Percentiles rank a stretch among this genome's conserved stretches.
These are phyloP conservation scores for Esox lucius DNA, from an alignment of 2,797 vertebrate species.

Conservation along the genomic window DNA sequence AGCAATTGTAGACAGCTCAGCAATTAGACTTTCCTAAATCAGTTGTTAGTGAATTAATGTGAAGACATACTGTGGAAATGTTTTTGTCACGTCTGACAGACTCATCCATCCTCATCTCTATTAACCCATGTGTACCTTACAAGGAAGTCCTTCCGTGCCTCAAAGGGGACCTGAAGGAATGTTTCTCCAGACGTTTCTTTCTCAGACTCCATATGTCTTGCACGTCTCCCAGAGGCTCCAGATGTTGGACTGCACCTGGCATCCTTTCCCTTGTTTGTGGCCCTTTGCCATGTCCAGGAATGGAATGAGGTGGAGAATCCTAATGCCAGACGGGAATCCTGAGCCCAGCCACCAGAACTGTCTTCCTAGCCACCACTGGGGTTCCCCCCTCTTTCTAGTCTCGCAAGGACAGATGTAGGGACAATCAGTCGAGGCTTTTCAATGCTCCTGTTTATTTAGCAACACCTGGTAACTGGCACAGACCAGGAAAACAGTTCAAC, in stretches of 20 bases:
- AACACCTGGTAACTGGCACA: not conserved
- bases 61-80: not conserved
- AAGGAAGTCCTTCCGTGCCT: constrained; percentile 24
- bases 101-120: constrained; percentile 34
- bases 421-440: constrained; percentile 62
- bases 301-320: constrained; percentile 6
- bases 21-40: not conserved
- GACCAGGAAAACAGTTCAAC: not conserved
- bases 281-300: constrained; percentile 19
- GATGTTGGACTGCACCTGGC: constrained; percentile 68
- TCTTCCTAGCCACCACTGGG: constrained; percentile 70
- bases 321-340: constrained; percentile 51
- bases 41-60: not conserved
- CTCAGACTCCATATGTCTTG: constrained; percentile 28
- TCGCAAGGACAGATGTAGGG: constrained; percentile 63
- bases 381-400: constrained; percentile 61
- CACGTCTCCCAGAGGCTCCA: constrained; percentile 61
- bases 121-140: constrained; percentile 26
- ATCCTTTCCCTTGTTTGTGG: constrained; percentile 30
- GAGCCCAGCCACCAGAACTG: constrained; percentile 57
- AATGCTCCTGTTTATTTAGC: constrained; percentile 8
- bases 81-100: constrained; percentile 16
- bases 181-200: constrained; percentile 61
- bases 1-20: not conserved
- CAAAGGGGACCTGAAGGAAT: constrained; percentile 37